Evolutionary conservation across 2,888 invertebrate genomes (phyloP), one percentile per base, ranked within the genome.

Genomic region (Alsophila aescularia): DNA sequence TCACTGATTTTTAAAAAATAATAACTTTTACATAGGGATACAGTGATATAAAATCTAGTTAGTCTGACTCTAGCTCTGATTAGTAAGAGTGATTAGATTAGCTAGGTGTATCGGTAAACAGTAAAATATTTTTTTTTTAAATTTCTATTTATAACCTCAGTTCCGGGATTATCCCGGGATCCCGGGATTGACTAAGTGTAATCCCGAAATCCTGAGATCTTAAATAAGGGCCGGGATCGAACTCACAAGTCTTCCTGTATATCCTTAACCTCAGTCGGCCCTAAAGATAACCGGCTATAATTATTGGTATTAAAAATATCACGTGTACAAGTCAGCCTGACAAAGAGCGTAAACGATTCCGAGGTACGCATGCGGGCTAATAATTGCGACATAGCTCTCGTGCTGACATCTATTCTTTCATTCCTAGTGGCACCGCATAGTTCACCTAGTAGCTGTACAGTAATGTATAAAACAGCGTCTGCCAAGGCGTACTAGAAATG

Each of bases 311-410:
- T 41, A 40, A 50, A 35, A 51, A 31, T 24, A 50, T 47, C 36
- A 41, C 40, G 43, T 39, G 47, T 43, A 39, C 32, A 36, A 35
- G 52, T 43, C 48, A 40, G 12, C 9, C 18, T 42, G 51, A 51
- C 48, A 52, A 57, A 54, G 37, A 47, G 56, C 63, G 64, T 66
- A 68, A 69, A 68, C 58, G 65, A 65, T 68, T 71, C 60, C 52
- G 53, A 53, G 21, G 32, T 21, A 14, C 37, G 42, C 14, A 70
- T 70, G 70, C 70, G 70, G 68, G 70, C 60, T 9, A 51, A 27
- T 58, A 53, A 64, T 67, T 68, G 62, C 66, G 55, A 47, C 67
- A 48, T 43, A 24, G 9, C 16, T 24, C 13, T n/a, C 24, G 21
- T 12, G 39, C 12, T 9, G 2, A 42, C 29, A 21, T 1, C 9